A percentile compares a stretch with the other conserved stretches of the same genome.
Evolutionary conservation across 2,113 vertebrate species (phyloP).

Genomic region (Gallinago undulata): DNA sequence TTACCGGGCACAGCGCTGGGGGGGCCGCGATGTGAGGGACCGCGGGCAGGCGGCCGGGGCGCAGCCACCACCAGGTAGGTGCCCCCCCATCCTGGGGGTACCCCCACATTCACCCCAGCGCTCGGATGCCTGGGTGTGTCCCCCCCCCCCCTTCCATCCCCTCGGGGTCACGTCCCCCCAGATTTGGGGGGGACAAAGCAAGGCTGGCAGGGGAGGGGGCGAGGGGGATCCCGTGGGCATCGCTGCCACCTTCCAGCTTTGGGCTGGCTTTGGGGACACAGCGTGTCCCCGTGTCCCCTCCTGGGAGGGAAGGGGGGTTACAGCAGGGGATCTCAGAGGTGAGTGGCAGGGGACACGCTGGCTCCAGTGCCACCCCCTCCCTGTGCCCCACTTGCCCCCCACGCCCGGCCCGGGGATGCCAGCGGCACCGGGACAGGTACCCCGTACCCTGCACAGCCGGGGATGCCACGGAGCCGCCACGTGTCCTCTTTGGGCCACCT

Average conservation of each 20-base stretch:
- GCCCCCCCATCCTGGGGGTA: background rate
- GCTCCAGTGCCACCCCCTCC: background rate
- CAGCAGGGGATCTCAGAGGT: background rate
- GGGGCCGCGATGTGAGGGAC: slow-evolving; percentile 7
- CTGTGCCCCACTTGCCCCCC: background rate
- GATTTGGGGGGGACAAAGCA: background rate
- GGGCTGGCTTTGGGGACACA: background rate
- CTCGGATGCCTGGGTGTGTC: background rate
- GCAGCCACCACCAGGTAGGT: slow-evolving; percentile 21
- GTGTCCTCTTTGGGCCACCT: background rate
- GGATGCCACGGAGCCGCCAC: background rate
- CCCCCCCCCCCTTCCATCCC: background rate
- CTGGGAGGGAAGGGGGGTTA: no score
- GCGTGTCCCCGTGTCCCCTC: background rate
- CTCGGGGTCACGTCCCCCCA: rapidly evolving
- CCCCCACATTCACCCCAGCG: background rate
- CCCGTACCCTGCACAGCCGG: rapidly evolving
- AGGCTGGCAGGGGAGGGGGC: background rate
- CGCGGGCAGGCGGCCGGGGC: background rate
- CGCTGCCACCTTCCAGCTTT: background rate
- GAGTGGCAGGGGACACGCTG: background rate
- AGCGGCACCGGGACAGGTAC: no score
- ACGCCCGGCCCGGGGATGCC: background rate
- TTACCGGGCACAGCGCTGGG: background rate
- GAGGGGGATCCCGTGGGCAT: background rate